Evolutionary conservation across 2,113 vertebrate genomes (phyloP).

Genomic region (Nesoenas mayeri): DNA sequence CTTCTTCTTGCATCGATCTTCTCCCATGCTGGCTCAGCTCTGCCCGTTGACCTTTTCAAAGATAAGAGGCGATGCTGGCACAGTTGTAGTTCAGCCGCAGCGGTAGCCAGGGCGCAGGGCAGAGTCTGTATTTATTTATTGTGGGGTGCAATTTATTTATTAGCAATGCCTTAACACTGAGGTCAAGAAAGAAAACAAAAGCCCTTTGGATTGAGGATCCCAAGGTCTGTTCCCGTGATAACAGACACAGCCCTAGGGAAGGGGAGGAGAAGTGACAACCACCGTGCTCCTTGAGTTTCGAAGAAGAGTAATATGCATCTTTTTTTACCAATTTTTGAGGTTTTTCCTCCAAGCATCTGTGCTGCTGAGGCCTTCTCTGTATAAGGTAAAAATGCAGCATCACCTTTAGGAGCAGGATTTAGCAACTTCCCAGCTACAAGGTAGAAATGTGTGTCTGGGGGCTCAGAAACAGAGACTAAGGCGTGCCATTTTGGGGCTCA

Average conservation of each 20-base stretch:
- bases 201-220: background rate
- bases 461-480: too few relatives aligned
- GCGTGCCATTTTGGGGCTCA: too few relatives aligned
- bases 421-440: background rate
- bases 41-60: background rate
- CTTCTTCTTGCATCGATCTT: background rate
- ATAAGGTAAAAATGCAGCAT: background rate
- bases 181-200: background rate
- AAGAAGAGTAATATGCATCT: background rate
- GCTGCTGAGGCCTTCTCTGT: background rate
- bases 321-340: background rate
- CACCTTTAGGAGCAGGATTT: background rate
- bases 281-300: background rate
- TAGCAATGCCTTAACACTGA: background rate
- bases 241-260: background rate
- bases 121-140: background rate
- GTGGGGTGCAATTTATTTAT: background rate
- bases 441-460: background rate
- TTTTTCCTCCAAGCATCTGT: background rate
- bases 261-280: background rate
- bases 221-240: accelerated
- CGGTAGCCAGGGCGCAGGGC: accelerated
- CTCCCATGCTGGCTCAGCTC: background rate
- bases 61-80: background rate
- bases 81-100: background rate